Evolutionary conservation across 1,140 invertebrate species (phyloP).

Genomic region (Brachystomella parvula): DNA sequence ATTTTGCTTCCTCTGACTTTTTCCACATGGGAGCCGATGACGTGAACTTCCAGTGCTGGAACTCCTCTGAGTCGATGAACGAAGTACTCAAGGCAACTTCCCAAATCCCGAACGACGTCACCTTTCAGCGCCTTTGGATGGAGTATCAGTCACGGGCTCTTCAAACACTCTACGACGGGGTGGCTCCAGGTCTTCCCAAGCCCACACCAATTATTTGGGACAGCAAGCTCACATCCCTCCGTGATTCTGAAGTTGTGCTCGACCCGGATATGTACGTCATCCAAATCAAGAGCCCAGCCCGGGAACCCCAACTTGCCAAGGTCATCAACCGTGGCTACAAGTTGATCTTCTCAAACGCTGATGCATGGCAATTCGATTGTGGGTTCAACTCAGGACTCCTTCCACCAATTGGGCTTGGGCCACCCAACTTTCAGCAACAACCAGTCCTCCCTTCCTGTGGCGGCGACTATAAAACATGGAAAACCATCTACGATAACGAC

Average conservation of each 20-base stretch:
- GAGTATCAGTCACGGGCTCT: conserved; percentile 37
- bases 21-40: conserved; percentile 88
- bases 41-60: conserved; percentile 70
- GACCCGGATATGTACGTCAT: conserved; percentile 69
- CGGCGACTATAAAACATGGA: conserved; percentile 38
- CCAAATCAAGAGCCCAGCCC: conserved; percentile 53
- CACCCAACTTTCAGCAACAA: conserved; percentile 18
- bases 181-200: conserved; percentile 23
- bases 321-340: conserved; percentile 39
- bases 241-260: conserved; percentile 44
- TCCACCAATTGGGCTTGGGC: conserved; percentile 34
- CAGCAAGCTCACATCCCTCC: conserved; percentile 35
- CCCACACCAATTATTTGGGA: conserved; percentile 39
- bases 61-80: conserved; percentile 55
- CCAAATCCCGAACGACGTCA: conserved; percentile 38
- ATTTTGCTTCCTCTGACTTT: conserved; percentile 51
- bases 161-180: conserved; percentile 36
- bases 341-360: conserved; percentile 39
- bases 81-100: conserved; percentile 37
- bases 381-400: conserved; percentile 46
- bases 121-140: conserved; percentile 38
- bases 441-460: conserved; percentile 34
- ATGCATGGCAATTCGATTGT: conserved; percentile 38
- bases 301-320: conserved; percentile 36
- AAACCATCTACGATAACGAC: conserved; percentile 38